Evolutionary conservation across 2,113 vertebrate genomes (phyloP), one percentile per base, ranked within the genome.

Genomic region (Phocoena phocoena): DNA sequence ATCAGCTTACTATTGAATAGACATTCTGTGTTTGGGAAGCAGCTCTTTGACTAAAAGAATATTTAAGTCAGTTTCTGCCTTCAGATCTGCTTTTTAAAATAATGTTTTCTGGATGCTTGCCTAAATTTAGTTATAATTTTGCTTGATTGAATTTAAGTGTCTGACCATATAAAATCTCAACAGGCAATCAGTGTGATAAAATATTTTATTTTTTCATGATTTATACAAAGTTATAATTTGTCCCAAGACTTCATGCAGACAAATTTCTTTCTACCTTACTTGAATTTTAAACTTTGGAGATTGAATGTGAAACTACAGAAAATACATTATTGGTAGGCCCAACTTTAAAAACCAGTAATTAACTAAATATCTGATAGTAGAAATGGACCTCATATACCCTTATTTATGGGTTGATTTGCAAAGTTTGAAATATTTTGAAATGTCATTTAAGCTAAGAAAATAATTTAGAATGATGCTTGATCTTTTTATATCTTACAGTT

Each of bases 401-500:
- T 96, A 31, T 74, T 90, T 47, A 26, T 95, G 23, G 50, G 85
- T 95, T 91, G 47, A 84, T 94, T 86, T 96, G 8, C 26, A 85
- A 90, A 83, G 15, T 92, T 90, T 94, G 71, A 86, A 90, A 28
- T 92, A 94, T 44, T 93, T 86, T 88, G 58, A 96, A 96, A 92
- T 95, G 38, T 55, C 33, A 79, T 41, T 92, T 84, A 70, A 90
- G 47, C 38, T 95, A 96, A 91, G 84, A 86, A 95, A 92, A 41
- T 89, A 77, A 68, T 94, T 96, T 88, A 81, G 31, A 90, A 73
- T 70, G 17, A 68, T 92, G 55, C 5, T 95, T 71, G 96, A 97
- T 97, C 93, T 36, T 98, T 97, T 94, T 90, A 91, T 97, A 86
- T 96, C 88, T 98, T 97, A 93, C 98, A 99, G 99, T 98, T 99